A percentile compares a stretch with the other conserved stretches of the same genome.
Evolutionary conservation across 2,888 invertebrate species (phyloP).

Genomic region (Chymomyza amoena): DNA sequence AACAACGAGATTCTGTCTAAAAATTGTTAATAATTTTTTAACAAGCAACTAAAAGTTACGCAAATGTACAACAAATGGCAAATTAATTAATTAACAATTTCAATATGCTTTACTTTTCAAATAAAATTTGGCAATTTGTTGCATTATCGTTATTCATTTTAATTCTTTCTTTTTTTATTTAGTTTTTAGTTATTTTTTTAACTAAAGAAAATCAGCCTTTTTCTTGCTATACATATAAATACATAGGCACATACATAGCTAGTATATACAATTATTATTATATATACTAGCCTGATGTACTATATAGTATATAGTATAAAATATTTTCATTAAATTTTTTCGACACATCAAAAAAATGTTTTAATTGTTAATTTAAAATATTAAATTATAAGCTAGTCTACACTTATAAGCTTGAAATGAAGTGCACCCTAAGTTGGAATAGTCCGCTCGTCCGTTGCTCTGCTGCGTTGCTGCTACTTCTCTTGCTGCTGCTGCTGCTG

Average conservation of each 20-base stretch:
- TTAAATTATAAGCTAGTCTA: neutral
- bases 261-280: constrained; percentile 20
- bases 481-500: constrained; percentile 11
- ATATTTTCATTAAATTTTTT: constrained; percentile 29
- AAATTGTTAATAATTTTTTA: neutral
- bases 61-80: constrained; percentile 24
- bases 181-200: constrained; percentile 37
- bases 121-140: constrained; percentile 74
- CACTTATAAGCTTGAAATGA: constrained; percentile 11
- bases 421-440: constrained; percentile 33
- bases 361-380: neutral
- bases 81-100: constrained; percentile 36
- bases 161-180: constrained; percentile 21
- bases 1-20: constrained; percentile 53
- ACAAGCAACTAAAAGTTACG: neutral
- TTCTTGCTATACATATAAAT: constrained; percentile 71
- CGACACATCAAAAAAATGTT: neutral
- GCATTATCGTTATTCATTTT: constrained; percentile 53
- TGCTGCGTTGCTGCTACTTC: constrained; percentile 9
- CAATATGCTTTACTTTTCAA: constrained; percentile 30
- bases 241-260: constrained; percentile 31
- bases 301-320: constrained; percentile 16
- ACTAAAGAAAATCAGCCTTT: constrained; percentile 75
- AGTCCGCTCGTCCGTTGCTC: constrained; percentile 26
- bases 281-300: constrained; percentile 7